Evolutionary conservation across 2,797 vertebrate species (phyloP).

Genomic region (Lemur catta): DNA sequence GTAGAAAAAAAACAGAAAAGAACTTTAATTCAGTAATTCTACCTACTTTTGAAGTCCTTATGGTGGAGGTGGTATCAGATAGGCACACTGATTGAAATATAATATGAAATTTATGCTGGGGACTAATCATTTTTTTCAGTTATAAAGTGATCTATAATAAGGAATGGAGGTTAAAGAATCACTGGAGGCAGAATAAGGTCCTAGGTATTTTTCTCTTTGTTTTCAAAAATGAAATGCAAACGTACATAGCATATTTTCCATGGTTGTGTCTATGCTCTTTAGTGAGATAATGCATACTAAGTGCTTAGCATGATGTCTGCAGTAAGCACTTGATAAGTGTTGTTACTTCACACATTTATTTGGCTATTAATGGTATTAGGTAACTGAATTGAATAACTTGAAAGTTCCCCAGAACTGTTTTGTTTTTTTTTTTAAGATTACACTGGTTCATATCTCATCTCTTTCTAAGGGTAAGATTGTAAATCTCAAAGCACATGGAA

Average conservation of each 20-base stretch:
- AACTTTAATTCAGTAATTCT: background rate
- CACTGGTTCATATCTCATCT: background rate
- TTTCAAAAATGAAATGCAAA: background rate
- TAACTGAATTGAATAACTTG: background rate
- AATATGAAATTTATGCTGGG: background rate
- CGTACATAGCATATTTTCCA: background rate
- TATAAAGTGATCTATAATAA: background rate
- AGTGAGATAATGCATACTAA: background rate
- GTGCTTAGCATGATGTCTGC: background rate
- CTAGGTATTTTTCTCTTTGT: background rate
- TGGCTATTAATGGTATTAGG: background rate
- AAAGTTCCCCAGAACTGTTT: background rate
- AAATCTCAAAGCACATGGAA: background rate
- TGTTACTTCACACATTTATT: background rate
- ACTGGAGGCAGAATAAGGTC: background rate
- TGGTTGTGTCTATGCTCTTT: background rate
- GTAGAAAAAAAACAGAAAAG: background rate
- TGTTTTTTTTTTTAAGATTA: background rate
- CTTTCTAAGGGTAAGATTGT: background rate
- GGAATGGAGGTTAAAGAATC: background rate
- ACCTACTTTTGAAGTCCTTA: background rate
- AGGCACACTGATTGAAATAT: background rate
- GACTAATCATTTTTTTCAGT: background rate
- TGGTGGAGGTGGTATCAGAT: background rate
- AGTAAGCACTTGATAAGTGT: background rate